A percentile compares a stretch with the other conserved stretches of the same genome.
Evolutionary conservation across 2,888 invertebrate species (phyloP).

Genomic region (Eristalinus sepulchralis): DNA sequence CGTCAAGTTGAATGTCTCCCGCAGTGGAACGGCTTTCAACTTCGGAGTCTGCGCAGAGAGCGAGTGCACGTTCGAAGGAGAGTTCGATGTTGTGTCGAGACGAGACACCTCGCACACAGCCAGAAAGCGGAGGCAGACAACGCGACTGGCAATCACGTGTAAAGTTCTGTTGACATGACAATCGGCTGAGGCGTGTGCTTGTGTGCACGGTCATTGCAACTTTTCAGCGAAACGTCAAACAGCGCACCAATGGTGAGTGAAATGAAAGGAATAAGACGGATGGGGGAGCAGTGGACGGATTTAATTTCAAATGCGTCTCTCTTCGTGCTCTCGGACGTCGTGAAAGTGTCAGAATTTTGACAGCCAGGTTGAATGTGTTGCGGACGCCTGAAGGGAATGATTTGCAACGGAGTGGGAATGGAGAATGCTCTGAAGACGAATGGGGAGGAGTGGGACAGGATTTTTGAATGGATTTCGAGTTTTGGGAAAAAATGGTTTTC

Average conservation of each 20-base stretch:
- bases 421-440: neutral
- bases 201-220: slow-evolving; percentile 24
- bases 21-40: neutral
- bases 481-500: too few relatives aligned
- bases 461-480: too few relatives aligned
- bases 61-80: neutral
- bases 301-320: neutral
- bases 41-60: neutral
- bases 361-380: neutral
- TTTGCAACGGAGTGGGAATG: neutral
- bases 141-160: neutral
- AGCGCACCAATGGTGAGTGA: neutral
- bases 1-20: neutral
- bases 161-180: neutral
- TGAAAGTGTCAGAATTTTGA: neutral
- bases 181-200: neutral
- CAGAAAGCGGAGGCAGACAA: neutral
- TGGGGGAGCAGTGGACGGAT: neutral
- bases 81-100: neutral
- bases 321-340: neutral
- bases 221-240: neutral
- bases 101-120: neutral
- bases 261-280: neutral
- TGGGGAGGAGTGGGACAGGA: neutral
- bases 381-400: neutral